Evolutionary conservation across 2,113 vertebrate species (phyloP).

Genomic region (Rhineura floridana): DNA sequence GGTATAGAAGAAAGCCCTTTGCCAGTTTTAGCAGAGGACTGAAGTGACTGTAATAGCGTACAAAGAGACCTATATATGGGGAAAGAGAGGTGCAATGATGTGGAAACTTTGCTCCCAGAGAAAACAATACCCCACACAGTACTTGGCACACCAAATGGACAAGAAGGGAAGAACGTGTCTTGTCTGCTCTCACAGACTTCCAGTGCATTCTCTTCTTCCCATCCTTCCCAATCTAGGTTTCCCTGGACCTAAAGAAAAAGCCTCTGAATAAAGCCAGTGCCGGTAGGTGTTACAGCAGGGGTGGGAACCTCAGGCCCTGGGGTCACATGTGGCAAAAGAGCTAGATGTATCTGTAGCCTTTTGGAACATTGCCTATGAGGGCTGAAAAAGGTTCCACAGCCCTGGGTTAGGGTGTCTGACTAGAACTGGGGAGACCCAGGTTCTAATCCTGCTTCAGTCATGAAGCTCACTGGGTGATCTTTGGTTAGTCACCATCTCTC

Average conservation of each 20-base stretch:
- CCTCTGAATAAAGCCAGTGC: not conserved
- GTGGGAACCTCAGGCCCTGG: no score
- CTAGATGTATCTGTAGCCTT: no score
- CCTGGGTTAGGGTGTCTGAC: no score
- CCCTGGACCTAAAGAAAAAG: not conserved
- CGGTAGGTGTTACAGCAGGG: no score
- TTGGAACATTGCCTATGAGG: no score
- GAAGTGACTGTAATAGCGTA: not conserved
- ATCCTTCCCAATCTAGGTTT: not conserved
- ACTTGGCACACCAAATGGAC: not conserved
- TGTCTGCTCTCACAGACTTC: not conserved
- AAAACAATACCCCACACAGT: not conserved
- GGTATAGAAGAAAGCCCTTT: not conserved
- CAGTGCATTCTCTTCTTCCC: not conserved
- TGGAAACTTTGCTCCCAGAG: not conserved
- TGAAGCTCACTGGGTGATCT: no score
- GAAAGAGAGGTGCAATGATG: not conserved
- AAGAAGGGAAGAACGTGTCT: not conserved
- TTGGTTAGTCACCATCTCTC: no score
- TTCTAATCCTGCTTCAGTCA: no score
- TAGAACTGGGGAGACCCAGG: no score
- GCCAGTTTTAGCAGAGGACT: not conserved
- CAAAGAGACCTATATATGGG: not conserved
- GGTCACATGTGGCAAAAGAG: no score
- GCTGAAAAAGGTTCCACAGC: no score